Conservation (phyloP, 2,113 vertebrate genomes). For the Xenopus borealis region DNA sequence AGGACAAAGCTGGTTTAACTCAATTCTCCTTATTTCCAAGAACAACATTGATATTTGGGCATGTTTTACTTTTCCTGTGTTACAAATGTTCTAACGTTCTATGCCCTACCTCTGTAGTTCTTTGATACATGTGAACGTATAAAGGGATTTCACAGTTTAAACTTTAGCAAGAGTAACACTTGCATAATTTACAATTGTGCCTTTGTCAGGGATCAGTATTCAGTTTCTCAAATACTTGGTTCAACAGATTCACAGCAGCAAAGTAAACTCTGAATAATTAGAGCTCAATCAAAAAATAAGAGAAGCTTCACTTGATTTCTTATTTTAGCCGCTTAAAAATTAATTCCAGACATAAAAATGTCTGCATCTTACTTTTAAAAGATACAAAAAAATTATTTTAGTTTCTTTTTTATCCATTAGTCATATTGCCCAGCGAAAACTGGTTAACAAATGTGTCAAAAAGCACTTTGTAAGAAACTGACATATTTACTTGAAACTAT, state of each 20-base stretch:
- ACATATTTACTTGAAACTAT: no score
- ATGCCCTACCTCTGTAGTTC: conserved; percentile 50
- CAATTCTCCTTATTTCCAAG: conserved; percentile 57
- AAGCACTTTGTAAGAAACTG: no score
- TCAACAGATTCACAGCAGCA: conserved; percentile 38
- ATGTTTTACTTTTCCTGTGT: conserved; percentile 47
- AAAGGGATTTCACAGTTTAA: conserved; percentile 58
- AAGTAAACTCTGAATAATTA: conserved; percentile 2
- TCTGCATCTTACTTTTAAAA: no score
- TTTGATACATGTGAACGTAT: conserved; percentile 58
- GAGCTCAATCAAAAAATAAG: background rate
- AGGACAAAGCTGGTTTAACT: conserved; percentile 61
- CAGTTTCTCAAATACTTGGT: conserved; percentile 47
- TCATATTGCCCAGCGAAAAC: no score
- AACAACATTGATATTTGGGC: conserved; percentile 58
- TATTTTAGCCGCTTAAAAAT: no score
- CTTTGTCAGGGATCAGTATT: conserved; percentile 48
- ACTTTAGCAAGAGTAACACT: conserved; percentile 50
- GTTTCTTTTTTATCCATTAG: no score
- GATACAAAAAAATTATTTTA: no score
- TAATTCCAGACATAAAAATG: no score
- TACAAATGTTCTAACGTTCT: conserved; percentile 52
- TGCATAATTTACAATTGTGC: conserved; percentile 52
- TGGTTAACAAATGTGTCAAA: no score
- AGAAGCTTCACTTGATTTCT: background rate